Evolutionary conservation across 1,140 invertebrate species (phyloP), one percentile per base, ranked within the genome.

Genomic region (Drosophila obscura): DNA sequence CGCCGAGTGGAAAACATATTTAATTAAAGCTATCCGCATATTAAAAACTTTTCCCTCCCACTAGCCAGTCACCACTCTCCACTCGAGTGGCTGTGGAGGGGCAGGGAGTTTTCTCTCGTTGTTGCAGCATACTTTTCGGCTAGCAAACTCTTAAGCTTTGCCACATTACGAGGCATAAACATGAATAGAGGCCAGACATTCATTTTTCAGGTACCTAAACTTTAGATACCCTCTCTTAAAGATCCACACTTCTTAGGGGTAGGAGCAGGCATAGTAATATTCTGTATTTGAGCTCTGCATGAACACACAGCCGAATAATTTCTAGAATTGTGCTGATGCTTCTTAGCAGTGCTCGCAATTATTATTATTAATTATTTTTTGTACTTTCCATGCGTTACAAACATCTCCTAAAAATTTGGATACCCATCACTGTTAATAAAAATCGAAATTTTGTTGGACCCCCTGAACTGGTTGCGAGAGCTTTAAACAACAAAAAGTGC

Each of bases 11-110:
- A 88, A 88, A 88, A 77, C 83, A 88, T 88, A 88, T 88, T 88
- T 88, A 88, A 88, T 88, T 88, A 88, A 88, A 88, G 83, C 83
- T 88, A 88, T 88, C 79, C 84, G 83, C 83, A 88, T 88, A 88
- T 88, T 88, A 88, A 88, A 88, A 88, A 88, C 69, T 82, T 88
- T 87, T 78, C 50, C 64, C 7, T 28, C 24, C 28, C 49, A 35
- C 15, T 44, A 48, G n/a, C 68, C 56, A 55, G 15, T 26, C 24
- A 16, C 16, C 11, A 13, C 4, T 46, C 43, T 58, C 81, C 81
- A 19, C 82, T 85, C 59, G 81, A 77, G 67, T 73, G 60, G 51
- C 26, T 28, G 26, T 28, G 26, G 6, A 5, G 11, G 1, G 35
- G 35, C 1, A 5, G 11, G 31, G 3, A 74, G 60, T 64, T 58